A percentile compares a stretch with the other conserved stretches of the same genome.
phyloP scores from a whole-genome alignment of 2,797 vertebrate species.

The Setipinna tenuifilis region DNA sequence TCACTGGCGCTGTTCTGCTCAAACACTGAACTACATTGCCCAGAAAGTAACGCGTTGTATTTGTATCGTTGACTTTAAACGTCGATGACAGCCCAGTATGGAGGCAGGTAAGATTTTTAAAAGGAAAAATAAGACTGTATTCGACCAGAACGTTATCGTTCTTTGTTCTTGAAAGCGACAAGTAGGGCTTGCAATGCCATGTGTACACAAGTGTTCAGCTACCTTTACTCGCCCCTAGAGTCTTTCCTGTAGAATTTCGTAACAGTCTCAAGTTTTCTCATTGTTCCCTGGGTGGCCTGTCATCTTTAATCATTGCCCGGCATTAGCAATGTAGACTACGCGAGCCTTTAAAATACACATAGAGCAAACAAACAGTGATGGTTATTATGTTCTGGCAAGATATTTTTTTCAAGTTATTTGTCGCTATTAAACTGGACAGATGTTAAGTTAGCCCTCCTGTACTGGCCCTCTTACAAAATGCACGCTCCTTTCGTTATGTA shows the following conservation, averaged over 20 bases:
- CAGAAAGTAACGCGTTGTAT: constrained; percentile 56
- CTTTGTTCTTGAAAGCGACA: background rate
- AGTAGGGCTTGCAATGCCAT: background rate
- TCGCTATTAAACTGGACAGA: background rate
- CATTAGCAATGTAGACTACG: background rate
- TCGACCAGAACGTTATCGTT: background rate
- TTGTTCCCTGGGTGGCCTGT: constrained; percentile 56
- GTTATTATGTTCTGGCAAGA: background rate
- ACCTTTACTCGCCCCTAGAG: background rate
- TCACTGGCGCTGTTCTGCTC: background rate
- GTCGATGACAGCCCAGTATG: constrained; percentile 82
- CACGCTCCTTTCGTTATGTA: background rate
- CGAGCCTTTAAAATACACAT: background rate
- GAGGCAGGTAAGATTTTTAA: constrained; percentile 73
- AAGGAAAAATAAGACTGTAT: constrained; percentile 37
- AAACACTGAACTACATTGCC: constrained; percentile 59
- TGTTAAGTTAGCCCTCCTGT: background rate
- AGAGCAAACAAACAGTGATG: background rate
- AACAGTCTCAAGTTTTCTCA: constrained; percentile 58
- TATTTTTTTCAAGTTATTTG: background rate
- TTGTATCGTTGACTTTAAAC: constrained; percentile 56
- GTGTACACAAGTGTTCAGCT: background rate
- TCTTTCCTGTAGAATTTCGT: constrained; percentile 12
- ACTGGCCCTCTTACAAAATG: background rate
- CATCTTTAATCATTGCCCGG: background rate